Evolutionary conservation across 2,888 invertebrate species (phyloP), one percentile per base, ranked within the genome.

Genomic region (Girardia tigrina): DNA sequence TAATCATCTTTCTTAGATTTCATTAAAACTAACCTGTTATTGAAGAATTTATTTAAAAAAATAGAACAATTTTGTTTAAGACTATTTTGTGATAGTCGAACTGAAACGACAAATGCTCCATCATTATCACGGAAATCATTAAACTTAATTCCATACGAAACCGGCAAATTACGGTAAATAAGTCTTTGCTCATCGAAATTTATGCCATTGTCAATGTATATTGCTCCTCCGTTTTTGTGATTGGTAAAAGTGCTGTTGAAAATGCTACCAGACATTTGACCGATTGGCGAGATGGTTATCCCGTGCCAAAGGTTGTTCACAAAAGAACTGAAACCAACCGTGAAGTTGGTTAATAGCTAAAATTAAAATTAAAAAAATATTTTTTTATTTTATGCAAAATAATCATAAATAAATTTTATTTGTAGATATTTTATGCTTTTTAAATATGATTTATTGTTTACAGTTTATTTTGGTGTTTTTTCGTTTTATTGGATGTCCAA

Each of bases 121-220:
- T 87, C 88, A 82, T 98, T 99, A 70, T 90, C 88, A 80, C 89
- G 88, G 82, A 98, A 95, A 80, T 90, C 90, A 82, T 98, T 98
- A 71, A 80, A 80, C 75, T 79, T 80, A 6, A 84, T 80, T 27
- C 79, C 78, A 72, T 84, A 83, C 14, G 78, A 77, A 0, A 84
- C 84, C 42, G 78, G 78, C 77, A 82, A 80, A n/a, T 80, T 78
- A 28, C 79, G 78, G 78, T 83, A 84, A 80, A 81, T 81, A 4
- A 56, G n/a, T 69, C 82, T 78, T 73, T 80, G 82, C 74, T 80
- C 79, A 71, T 83, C 79, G 26, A 83, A 80, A 73, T 83, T 81
- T 76, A 84, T 82, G 77, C 88, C 88, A 84, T 93, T 94, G 82
- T 90, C 89, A 75, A 97, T 89, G 28, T 90, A 87, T 71, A 97